Conservation (phyloP, 2,797 vertebrate genomes). For the Lutjanus campechanus region DNA sequence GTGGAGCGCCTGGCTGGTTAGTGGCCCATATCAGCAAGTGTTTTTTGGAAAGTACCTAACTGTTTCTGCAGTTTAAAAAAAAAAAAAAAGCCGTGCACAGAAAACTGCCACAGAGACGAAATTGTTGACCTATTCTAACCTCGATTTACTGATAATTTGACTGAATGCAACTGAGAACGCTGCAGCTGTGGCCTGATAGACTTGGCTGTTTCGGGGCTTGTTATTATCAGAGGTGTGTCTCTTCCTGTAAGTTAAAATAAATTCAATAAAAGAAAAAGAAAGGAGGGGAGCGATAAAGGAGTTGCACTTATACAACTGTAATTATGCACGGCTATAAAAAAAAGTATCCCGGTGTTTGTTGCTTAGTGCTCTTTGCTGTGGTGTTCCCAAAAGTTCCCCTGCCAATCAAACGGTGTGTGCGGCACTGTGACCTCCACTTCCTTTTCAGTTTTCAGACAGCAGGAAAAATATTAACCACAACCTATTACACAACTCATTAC, state of each 20-base stretch:
- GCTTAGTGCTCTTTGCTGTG: neutral
- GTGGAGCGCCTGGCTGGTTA: constrained; percentile 48
- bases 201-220: neutral
- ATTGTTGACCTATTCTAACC: constrained; percentile 6
- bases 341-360: constrained; percentile 21
- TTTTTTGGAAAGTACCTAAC: constrained; percentile 76
- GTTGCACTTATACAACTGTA: neutral
- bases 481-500: neutral
- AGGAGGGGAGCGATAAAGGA: neutral
- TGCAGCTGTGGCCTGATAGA: constrained; percentile 54
- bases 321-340: constrained; percentile 5
- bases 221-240: constrained; percentile 47
- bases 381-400: constrained; percentile 1
- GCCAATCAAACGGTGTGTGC: neutral
- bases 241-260: constrained; percentile 42
- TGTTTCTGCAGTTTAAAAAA: constrained; percentile 9
- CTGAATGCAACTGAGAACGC: constrained; percentile 40
- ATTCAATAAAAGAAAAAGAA: constrained; percentile 1
- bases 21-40: constrained; percentile 48
- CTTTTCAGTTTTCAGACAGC: neutral
- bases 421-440: neutral
- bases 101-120: constrained; percentile 39
- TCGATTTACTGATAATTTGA: constrained; percentile 43
- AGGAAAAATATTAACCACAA: neutral
- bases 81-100: constrained; percentile 14